These are phyloP conservation scores for Hybognathus amarus DNA, from an alignment of 2,797 vertebrate species.

Conservation along the genomic window DNA sequence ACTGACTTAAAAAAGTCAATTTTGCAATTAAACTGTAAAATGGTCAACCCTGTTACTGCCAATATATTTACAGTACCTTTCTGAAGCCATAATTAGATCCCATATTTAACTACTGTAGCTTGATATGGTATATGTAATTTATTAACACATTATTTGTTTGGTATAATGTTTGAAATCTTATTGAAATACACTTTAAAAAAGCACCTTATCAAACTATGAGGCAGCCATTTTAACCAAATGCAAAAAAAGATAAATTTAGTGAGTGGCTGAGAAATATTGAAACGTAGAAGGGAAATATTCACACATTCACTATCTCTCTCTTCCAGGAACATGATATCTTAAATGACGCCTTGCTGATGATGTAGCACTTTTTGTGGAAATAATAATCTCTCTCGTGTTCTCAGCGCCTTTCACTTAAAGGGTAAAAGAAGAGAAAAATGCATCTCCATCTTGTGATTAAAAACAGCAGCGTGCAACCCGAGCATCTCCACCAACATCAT, in stretches of 20 bases:
- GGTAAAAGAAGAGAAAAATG: conserved; percentile 33
- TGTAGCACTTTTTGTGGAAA: conserved; percentile 51
- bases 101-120: background rate
- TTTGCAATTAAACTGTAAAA: background rate
- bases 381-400: conserved; percentile 50
- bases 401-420: conserved; percentile 51
- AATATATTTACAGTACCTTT: background rate
- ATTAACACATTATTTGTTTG: background rate
- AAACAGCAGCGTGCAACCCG: background rate
- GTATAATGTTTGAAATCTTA: background rate
- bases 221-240: background rate
- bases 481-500: conserved; percentile 21
- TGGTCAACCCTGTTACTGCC: background rate
- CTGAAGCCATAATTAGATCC: background rate
- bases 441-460: conserved; percentile 34
- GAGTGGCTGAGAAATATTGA: background rate
- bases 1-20: background rate
- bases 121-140: background rate
- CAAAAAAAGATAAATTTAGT: background rate
- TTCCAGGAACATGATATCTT: conserved; percentile 52
- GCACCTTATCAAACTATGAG: background rate
- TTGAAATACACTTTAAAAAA: background rate
- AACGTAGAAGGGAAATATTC: conserved; percentile 1
- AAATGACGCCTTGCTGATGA: conserved; percentile 44
- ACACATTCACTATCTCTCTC: conserved; percentile 35